These are phyloP conservation scores for Melierax canorus DNA, from an alignment of 2,113 vertebrate species.

Conservation along the genomic window DNA sequence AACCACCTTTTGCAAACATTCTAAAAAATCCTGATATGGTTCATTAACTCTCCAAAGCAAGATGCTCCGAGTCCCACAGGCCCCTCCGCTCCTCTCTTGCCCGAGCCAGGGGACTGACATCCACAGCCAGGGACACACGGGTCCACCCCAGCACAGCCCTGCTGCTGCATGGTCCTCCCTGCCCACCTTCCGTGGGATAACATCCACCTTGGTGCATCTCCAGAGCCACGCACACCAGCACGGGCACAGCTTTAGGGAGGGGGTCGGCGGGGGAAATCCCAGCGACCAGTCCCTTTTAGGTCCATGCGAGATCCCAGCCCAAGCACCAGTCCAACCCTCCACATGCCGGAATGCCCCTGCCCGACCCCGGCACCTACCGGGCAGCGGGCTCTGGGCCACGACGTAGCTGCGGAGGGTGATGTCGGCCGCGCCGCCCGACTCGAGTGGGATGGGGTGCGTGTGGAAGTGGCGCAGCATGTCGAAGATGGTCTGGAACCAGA, in stretches of 20 bases:
- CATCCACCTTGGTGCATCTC: background rate
- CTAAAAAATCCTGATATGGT: too few relatives aligned
- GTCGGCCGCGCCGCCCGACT: slow-evolving; percentile 92
- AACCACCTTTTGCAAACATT: too few relatives aligned
- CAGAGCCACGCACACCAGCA: background rate
- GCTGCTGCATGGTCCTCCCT: accelerated
- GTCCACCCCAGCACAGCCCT: background rate
- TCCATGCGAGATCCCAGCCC: accelerated
- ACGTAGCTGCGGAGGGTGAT: slow-evolving; percentile 95
- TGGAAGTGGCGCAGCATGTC: slow-evolving; percentile 99
- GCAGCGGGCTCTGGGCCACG: slow-evolving; percentile 75
- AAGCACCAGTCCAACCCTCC: background rate
- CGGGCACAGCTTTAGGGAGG: background rate
- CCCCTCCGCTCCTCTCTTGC: background rate
- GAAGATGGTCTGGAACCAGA: slow-evolving; percentile 97
- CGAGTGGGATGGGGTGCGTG: slow-evolving; percentile 92
- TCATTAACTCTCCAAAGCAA: too few relatives aligned
- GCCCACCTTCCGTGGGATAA: accelerated
- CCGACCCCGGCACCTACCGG: slow-evolving; percentile 70
- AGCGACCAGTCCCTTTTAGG: background rate
- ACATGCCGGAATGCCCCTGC: accelerated
- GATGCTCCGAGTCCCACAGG: accelerated
- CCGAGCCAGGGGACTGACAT: background rate
- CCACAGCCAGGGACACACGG: background rate
- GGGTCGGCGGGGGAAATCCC: background rate